Conservation (phyloP, 92 coral and sea anemone genomes). For the Bergia sp. region DNA sequence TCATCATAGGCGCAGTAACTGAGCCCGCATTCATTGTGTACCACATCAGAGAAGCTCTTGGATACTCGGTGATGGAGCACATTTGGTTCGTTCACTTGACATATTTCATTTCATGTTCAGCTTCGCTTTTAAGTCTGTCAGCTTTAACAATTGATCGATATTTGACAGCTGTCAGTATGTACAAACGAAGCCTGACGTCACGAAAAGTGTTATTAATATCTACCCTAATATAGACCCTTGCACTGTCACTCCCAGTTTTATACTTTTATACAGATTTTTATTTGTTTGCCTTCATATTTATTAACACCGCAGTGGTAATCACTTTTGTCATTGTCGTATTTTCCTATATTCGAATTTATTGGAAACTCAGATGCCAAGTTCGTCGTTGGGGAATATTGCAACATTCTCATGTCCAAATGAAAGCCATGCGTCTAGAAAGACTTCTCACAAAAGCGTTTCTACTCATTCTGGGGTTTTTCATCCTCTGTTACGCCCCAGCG, state of each 20-base stretch:
- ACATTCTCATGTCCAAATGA: slow-evolving; percentile 56
- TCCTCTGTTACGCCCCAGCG: slow-evolving; percentile 68
- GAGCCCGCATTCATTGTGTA: slow-evolving; percentile 84
- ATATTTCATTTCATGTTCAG: slow-evolving; percentile 77
- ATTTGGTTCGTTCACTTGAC: slow-evolving; percentile 74
- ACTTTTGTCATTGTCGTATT: slow-evolving; percentile 65
- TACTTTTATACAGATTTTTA: slow-evolving; percentile 76
- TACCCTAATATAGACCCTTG: slow-evolving; percentile 55
- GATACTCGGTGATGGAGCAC: slow-evolving; percentile 52
- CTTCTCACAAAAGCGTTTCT: slow-evolving; percentile 63
- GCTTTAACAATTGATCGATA: slow-evolving; percentile 86
- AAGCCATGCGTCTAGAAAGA: slow-evolving; percentile 64
- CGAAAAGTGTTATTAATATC: slow-evolving; percentile 48
- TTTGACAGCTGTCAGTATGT: slow-evolving; percentile 73
- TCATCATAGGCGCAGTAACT: slow-evolving; percentile 72
- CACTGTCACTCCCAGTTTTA: slow-evolving; percentile 58
- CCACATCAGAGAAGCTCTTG: slow-evolving; percentile 80
- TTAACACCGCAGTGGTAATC: slow-evolving; percentile 70
- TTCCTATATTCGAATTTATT: slow-evolving; percentile 74
- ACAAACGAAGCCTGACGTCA: slow-evolving; percentile 59
- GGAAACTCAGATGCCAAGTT: slow-evolving; percentile 69
- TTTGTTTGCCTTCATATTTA: slow-evolving; percentile 73
- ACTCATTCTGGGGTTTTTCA: slow-evolving; percentile 68
- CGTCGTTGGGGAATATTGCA: slow-evolving; percentile 68
- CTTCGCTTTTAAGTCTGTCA: slow-evolving; percentile 81